These are phyloP conservation scores for Poeciliopsis infans DNA, from an alignment of 2,797 vertebrate species.

Conservation along the genomic window DNA sequence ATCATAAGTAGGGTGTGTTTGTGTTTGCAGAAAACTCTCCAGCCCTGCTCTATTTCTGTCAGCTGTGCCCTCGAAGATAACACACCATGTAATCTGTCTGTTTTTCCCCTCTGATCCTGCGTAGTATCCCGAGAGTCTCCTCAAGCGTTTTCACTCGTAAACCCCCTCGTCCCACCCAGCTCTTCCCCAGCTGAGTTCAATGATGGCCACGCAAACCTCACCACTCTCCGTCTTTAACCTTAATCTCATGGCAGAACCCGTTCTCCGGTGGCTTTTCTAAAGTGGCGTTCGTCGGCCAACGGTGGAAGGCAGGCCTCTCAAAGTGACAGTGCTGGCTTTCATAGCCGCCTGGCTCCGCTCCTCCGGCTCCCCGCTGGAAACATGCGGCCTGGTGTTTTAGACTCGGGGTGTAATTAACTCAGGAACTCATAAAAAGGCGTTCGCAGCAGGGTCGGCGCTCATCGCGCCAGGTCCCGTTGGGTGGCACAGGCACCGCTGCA, in stretches of 20 bases:
- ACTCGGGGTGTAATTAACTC: constrained; percentile 66
- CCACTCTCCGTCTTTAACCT: constrained; percentile 32
- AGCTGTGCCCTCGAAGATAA: constrained; percentile 47
- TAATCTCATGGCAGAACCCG: constrained; percentile 58
- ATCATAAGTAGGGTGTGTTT: constrained; percentile 47
- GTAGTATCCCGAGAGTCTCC: constrained; percentile 18
- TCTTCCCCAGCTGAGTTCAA: constrained; percentile 35
- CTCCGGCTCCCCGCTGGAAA: constrained; percentile 54
- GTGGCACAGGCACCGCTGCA: constrained; percentile 53
- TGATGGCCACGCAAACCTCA: constrained; percentile 56
- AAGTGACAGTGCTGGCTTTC: constrained; percentile 62
- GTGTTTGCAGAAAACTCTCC: constrained; percentile 43
- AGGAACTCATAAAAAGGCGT: constrained; percentile 67
- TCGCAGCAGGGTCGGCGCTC: constrained; percentile 39
- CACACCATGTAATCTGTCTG: constrained; percentile 61
- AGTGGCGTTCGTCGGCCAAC: constrained; percentile 63
- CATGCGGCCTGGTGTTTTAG: constrained; percentile 48
- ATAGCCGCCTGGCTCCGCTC: constrained; percentile 52
- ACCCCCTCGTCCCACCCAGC: background rate
- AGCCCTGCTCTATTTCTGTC: constrained; percentile 47
- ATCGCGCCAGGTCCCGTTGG: constrained; percentile 66
- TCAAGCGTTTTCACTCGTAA: constrained; percentile 5
- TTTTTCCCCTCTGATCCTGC: constrained; percentile 33
- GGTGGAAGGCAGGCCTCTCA: constrained; percentile 33
- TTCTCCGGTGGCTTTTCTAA: constrained; percentile 60